phyloP scores from a whole-genome alignment of 2,888 invertebrate species.

The Trilocha varians region DNA sequence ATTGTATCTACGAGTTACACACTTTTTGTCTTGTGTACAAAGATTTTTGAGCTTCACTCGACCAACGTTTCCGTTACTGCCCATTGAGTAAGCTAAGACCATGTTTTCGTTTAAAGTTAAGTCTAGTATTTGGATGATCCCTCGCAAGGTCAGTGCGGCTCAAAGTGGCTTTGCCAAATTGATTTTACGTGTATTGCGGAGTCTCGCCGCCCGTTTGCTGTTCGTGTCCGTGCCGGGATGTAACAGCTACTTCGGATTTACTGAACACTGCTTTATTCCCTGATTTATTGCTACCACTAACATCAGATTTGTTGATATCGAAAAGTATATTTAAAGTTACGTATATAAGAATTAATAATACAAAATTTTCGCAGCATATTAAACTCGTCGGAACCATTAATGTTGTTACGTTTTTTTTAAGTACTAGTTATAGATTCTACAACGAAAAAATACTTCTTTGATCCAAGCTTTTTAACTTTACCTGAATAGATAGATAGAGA shows the following conservation, averaged over 20 bases:
- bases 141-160: constrained; percentile 51
- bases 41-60: no score
- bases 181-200: constrained; percentile 69
- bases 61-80: background rate
- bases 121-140: constrained; percentile 39
- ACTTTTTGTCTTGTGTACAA: no score
- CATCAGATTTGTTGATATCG: background rate
- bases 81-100: background rate
- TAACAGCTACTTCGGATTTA: constrained; percentile 41
- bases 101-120: background rate
- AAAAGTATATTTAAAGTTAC: background rate
- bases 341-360: no score
- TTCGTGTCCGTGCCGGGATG: constrained; percentile 28
- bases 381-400: no score
- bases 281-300: background rate
- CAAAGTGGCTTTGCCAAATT: constrained; percentile 66
- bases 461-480: no score
- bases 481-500: no score
- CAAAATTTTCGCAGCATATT: no score
- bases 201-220: constrained; percentile 37
- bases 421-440: no score
- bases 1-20: no score
- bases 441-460: no score
- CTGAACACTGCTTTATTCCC: constrained; percentile 30
- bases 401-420: no score